Conservation (phyloP, 2,888 invertebrate species). For the Melinaea menophilus region DNA sequence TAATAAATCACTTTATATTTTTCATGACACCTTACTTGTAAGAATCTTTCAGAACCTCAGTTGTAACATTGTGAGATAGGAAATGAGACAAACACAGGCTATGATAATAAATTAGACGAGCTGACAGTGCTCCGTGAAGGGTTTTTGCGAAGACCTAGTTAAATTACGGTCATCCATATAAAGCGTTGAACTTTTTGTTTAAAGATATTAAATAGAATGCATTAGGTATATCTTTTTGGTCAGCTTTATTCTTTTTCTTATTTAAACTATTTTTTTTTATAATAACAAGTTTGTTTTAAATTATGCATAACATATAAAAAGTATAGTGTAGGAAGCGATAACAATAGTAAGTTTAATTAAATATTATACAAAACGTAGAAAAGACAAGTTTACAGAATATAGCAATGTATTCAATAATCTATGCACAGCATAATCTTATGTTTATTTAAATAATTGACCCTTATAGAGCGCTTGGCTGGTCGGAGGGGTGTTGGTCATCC, state of each 20-base stretch:
- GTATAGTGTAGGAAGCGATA: not conserved
- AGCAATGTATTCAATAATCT: not conserved
- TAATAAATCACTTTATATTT: no score
- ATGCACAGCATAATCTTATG: conserved; percentile 1
- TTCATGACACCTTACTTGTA: no score
- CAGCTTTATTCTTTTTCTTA: not conserved
- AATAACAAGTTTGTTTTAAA: no score
- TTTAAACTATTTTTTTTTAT: no score
- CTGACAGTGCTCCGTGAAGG: conserved; percentile 21
- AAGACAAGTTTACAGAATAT: conserved; percentile 9
- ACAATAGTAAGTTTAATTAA: not conserved
- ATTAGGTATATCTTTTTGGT: conserved; percentile 11
- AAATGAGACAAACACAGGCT: conserved; percentile 23
- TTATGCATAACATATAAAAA: not conserved
- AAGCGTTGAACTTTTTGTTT: conserved; percentile 19
- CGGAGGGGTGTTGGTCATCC: conserved; percentile 35
- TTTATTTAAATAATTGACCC: conserved; percentile 14
- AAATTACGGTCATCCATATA: conserved; percentile 27
- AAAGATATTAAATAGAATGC: conserved; percentile 15
- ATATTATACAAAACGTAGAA: not conserved
- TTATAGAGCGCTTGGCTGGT: conserved; percentile 25
- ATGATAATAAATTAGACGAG: conserved; percentile 27
- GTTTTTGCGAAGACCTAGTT: conserved; percentile 25
- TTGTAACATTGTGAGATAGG: conserved; percentile 15
- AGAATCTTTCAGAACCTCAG: conserved; percentile 15